Conservation (phyloP, 2,113 vertebrate species). For the Pituophis catenifer region DNA sequence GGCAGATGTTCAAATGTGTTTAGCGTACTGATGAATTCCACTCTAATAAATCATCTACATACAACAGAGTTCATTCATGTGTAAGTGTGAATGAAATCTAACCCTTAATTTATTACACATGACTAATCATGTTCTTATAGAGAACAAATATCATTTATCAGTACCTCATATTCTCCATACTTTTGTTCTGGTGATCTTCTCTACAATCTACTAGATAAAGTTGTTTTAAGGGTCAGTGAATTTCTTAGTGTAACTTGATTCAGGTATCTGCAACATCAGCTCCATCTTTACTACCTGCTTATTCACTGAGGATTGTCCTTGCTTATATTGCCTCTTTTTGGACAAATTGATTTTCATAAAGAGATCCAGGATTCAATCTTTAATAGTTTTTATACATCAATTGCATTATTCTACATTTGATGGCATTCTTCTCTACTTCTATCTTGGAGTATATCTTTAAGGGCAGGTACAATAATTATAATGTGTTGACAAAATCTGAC, state of each 20-base stretch:
- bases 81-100: constrained; percentile 19
- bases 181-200: constrained; percentile 48
- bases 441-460: constrained; percentile 49
- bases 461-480: constrained; percentile 28
- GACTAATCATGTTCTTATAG: constrained; percentile 31
- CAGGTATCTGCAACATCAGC: constrained; percentile 54
- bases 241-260: constrained; percentile 40
- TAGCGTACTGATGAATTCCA: background rate
- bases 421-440: constrained; percentile 48
- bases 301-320: constrained; percentile 41
- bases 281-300: constrained; percentile 41
- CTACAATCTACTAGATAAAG: constrained; percentile 31
- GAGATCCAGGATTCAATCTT: constrained; percentile 39
- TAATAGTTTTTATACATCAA: constrained; percentile 59
- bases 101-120: background rate
- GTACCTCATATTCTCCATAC: constrained; percentile 44
- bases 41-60: background rate
- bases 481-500: constrained; percentile 40
- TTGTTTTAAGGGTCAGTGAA: constrained; percentile 6
- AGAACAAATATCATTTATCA: constrained; percentile 52
- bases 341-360: constrained; percentile 45
- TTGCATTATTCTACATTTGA: constrained; percentile 19
- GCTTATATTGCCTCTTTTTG: constrained; percentile 54
- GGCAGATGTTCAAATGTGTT: background rate
- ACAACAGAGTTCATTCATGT: background rate